Evolutionary conservation across 2,888 invertebrate genomes (phyloP).

Genomic region (Lamellibrachia columna): DNA sequence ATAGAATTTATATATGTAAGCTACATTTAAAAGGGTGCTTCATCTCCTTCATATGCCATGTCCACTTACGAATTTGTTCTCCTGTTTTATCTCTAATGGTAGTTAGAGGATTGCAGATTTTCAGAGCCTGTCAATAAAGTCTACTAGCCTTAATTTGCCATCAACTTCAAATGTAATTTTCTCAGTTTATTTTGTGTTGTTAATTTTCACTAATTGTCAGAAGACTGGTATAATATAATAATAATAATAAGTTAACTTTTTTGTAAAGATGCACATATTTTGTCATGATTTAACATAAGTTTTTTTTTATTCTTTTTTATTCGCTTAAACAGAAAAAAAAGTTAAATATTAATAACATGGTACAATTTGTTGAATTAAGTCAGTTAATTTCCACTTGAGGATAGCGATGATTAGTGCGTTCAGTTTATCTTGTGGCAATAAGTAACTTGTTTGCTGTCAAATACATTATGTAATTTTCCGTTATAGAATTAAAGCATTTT

Average conservation of each 20-base stretch:
- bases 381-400: too few species aligned
- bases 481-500: too few species aligned
- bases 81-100: background rate
- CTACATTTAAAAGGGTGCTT: background rate
- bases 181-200: background rate
- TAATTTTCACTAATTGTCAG: background rate
- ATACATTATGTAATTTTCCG: too few species aligned
- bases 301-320: background rate
- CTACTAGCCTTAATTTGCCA: too few species aligned
- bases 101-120: background rate
- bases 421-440: too few species aligned
- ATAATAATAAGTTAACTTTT: background rate
- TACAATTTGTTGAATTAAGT: too few species aligned
- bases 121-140: background rate
- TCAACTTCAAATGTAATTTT: background rate
- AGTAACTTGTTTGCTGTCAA: too few species aligned
- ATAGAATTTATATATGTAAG: slow-evolving; percentile 3
- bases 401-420: too few species aligned
- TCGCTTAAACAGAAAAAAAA: background rate
- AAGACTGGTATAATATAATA: background rate
- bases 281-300: background rate
- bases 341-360: background rate
- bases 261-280: background rate
- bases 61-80: background rate
- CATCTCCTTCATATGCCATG: background rate